Evolutionary conservation across 2,797 vertebrate species (phyloP).

Genomic region (Sebastiscus albofasciatus): DNA sequence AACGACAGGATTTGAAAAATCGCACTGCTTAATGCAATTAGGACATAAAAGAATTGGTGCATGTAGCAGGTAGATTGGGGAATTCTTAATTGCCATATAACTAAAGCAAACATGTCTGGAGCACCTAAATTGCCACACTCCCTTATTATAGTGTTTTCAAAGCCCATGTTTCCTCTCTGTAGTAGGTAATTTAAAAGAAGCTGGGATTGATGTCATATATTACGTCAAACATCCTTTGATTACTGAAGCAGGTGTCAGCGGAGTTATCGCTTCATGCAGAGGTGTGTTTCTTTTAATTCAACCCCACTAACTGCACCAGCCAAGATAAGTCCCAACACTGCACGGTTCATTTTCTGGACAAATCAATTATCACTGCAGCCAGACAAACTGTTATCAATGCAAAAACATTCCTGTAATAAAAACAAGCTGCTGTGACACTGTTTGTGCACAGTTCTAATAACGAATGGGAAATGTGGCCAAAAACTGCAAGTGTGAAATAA

Average conservation of each 20-base stretch:
- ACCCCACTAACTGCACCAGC: neutral
- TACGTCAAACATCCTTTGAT: neutral
- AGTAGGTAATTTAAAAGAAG: neutral
- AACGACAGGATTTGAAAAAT: neutral
- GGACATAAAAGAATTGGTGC: neutral
- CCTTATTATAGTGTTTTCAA: neutral
- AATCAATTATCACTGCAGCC: slow-evolving; percentile 5
- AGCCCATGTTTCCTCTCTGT: neutral
- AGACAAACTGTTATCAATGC: neutral
- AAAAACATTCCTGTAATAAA: neutral
- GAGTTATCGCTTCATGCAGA: neutral
- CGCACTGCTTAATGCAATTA: neutral
- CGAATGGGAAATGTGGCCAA: neutral
- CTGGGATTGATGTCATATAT: neutral
- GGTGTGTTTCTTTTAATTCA: neutral
- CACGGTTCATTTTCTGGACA: neutral
- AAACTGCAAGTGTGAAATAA: neutral
- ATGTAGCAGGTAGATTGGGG: neutral
- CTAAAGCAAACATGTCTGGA: neutral
- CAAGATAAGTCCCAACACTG: neutral
- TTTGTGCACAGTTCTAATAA: neutral
- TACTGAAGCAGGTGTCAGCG: neutral
- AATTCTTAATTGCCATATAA: neutral
- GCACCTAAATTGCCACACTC: neutral
- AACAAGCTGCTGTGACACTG: neutral